Evolutionary conservation across 2,888 invertebrate genomes (phyloP).

Genomic region (Synergus japonicus): DNA sequence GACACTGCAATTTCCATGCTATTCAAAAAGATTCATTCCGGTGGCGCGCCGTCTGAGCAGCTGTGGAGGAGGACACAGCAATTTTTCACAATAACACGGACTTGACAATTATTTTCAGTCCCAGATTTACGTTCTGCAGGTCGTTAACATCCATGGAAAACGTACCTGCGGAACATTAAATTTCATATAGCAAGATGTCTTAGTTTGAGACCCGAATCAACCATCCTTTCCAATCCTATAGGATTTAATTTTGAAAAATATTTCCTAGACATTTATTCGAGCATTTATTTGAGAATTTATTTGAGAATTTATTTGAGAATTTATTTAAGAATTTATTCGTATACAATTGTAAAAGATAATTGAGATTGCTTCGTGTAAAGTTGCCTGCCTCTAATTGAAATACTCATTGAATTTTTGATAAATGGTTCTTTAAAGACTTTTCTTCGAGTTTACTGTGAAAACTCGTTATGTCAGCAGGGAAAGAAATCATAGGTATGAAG

Average conservation of each 20-base stretch:
- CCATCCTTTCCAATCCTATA: not conserved
- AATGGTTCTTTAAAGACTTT: constrained; percentile 36
- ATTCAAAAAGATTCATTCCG: constrained; percentile 39
- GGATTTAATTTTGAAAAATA: not conserved
- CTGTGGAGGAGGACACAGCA: constrained; percentile 14
- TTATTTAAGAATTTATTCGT: too few relatives aligned
- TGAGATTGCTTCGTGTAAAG: not conserved
- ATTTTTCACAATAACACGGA: not conserved
- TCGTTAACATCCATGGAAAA: not conserved
- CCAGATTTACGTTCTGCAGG: not conserved
- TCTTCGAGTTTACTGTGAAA: constrained; percentile 44
- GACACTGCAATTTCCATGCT: constrained; percentile 40
- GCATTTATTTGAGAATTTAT: too few relatives aligned
- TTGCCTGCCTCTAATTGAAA: constrained; percentile 4
- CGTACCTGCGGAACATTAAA: too few relatives aligned
- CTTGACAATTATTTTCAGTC: not conserved
- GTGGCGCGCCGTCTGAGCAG: constrained; percentile 31
- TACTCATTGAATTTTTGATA: constrained; percentile 34
- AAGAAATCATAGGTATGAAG: constrained; percentile 42
- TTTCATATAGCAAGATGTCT: too few relatives aligned
- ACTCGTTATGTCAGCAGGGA: constrained; percentile 44
- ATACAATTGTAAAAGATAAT: not conserved
- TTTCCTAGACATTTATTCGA: not conserved
- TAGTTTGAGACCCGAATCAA: too few relatives aligned
- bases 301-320: too few relatives aligned